These are phyloP conservation scores for Melolontha melolontha DNA, from an alignment of 2,888 invertebrate species.

Conservation along the genomic window DNA sequence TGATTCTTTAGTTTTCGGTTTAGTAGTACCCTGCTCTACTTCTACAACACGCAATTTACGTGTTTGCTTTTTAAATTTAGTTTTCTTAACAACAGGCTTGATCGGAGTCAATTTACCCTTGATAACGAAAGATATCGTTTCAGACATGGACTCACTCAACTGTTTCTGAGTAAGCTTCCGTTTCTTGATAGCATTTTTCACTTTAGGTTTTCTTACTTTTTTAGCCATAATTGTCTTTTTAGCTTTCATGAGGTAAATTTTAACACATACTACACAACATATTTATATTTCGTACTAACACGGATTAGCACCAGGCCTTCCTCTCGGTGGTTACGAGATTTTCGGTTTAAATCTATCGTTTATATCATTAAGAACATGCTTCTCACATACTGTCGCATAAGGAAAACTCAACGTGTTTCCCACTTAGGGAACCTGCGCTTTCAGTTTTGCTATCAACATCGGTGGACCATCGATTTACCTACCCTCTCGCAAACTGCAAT, in stretches of 20 bases:
- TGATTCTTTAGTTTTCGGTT: not conserved
- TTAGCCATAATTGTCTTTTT: slow-evolving; percentile 46
- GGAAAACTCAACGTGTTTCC: slow-evolving; percentile 4
- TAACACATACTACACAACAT: slow-evolving; percentile 1
- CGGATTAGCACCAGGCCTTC: no score
- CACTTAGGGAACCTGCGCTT: slow-evolving; percentile 23
- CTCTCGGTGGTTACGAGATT: no score
- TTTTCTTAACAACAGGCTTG: slow-evolving; percentile 50
- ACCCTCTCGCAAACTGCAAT: slow-evolving; percentile 16
- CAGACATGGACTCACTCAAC: slow-evolving; percentile 59
- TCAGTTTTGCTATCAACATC: slow-evolving; percentile 29
- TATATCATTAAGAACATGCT: not conserved
- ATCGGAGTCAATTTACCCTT: slow-evolving; percentile 61
- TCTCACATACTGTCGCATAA: not conserved
- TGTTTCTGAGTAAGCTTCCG: slow-evolving; percentile 52
- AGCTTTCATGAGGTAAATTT: slow-evolving; percentile 43
- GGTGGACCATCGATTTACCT: slow-evolving; percentile 35
- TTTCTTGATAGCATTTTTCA: slow-evolving; percentile 54
- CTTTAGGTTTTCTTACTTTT: slow-evolving; percentile 50
- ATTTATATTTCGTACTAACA: no score
- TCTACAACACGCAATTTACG: slow-evolving; percentile 29
- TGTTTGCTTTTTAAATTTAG: slow-evolving; percentile 46
- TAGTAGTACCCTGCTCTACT: slow-evolving; percentile 3
- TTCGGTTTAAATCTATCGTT: no score
- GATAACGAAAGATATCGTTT: slow-evolving; percentile 63